Evolutionary conservation across 2,113 vertebrate species (phyloP).

Genomic region (Pteronura brasiliensis): DNA sequence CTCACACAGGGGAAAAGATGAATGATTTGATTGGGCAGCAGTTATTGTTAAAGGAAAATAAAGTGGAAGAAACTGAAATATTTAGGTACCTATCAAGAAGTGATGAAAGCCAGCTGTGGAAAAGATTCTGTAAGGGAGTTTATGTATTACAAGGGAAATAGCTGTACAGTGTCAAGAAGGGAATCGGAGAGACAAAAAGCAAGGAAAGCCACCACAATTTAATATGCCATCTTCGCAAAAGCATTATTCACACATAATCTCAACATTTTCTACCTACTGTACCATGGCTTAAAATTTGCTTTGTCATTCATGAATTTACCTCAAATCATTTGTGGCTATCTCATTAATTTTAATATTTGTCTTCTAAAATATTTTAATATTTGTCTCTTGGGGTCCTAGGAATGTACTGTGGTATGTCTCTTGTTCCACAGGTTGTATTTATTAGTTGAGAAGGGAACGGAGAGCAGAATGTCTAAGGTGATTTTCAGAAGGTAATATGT

Average conservation of each 20-base stretch:
- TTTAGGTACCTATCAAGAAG: constrained; percentile 67
- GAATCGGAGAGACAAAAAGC: background rate
- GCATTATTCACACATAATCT: background rate
- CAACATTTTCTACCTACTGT: background rate
- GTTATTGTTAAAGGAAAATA: constrained; percentile 65
- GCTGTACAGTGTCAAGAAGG: constrained; percentile 55
- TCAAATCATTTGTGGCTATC: background rate
- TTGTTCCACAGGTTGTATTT: background rate
- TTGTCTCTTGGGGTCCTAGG: background rate
- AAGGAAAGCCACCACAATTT: constrained; percentile 2
- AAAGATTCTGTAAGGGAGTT: constrained; percentile 55
- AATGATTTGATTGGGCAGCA: constrained; percentile 48
- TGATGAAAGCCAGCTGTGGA: constrained; percentile 70
- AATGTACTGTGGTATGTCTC: background rate
- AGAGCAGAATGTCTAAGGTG: background rate
- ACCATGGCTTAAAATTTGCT: background rate
- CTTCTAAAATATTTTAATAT: constrained; percentile 7
- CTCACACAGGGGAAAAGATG: background rate
- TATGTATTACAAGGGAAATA: constrained; percentile 63
- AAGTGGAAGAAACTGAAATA: constrained; percentile 66
- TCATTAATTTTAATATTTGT: background rate
- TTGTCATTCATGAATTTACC: background rate
- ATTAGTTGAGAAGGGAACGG: background rate
- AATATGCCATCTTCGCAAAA: background rate
- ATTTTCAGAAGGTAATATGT: constrained; percentile 27